A percentile compares a stretch with the other conserved stretches of the same genome.
phyloP scores from a whole-genome alignment of 1,140 invertebrate genomes.

The Lithobius niger region DNA sequence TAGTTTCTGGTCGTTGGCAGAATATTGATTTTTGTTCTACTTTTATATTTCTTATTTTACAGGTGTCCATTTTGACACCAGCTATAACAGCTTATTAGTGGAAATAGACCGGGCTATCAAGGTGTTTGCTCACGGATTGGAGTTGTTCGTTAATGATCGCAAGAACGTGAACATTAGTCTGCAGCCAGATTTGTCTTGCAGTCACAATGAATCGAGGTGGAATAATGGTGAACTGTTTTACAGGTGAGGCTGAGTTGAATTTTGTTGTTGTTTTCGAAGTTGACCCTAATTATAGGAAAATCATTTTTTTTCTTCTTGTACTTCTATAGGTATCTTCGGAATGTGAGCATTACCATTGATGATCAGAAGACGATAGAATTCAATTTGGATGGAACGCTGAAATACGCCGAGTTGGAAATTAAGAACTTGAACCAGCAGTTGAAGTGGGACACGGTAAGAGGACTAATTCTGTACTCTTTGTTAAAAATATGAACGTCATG shows the following conservation, averaged over 20 bases:
- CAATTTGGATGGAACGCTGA: conserved; percentile 72
- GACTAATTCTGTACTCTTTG: too few relatives aligned
- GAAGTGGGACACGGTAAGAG: conserved; percentile 76
- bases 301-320: neutral
- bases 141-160: conserved; percentile 63
- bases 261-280: too few relatives aligned
- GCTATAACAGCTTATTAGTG: conserved; percentile 56
- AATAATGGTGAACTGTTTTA: conserved; percentile 27
- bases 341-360: conserved; percentile 17
- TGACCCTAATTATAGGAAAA: too few relatives aligned
- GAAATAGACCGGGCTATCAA: conserved; percentile 79
- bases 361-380: conserved; percentile 65
- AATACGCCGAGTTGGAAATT: conserved; percentile 75
- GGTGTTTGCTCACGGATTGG: conserved; percentile 79
- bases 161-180: conserved; percentile 46
- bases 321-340: conserved; percentile 18
- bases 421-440: conserved; percentile 68
- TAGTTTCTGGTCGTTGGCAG: too few relatives aligned
- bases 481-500: too few relatives aligned
- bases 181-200: conserved; percentile 66
- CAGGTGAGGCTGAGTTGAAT: conserved; percentile 18
- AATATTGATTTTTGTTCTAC: too few relatives aligned
- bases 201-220: conserved; percentile 54
- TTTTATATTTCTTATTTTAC: too few relatives aligned
- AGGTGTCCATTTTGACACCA: conserved; percentile 86